These are phyloP conservation scores for Selenia dentaria DNA, from an alignment of 2,888 invertebrate genomes.

Conservation along the genomic window DNA sequence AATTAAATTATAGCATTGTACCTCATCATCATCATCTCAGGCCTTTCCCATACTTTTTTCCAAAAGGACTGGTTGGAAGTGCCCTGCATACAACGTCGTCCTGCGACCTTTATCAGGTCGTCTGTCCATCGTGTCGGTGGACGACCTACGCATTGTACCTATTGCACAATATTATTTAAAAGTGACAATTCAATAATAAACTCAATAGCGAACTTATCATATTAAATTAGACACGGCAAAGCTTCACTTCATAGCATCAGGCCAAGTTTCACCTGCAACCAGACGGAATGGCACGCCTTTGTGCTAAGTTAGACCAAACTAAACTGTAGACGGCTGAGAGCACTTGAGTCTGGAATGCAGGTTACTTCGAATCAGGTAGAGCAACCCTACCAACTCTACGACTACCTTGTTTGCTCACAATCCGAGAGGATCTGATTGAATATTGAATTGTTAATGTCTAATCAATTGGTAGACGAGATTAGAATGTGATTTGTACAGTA, in stretches of 20 bases:
- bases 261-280: conserved; percentile 41
- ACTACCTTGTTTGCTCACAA: conserved; percentile 7
- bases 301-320: conserved; percentile 45
- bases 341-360: conserved; percentile 28
- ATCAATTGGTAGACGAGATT: conserved; percentile 8
- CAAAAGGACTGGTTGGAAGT: too few relatives aligned
- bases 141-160: too few relatives aligned
- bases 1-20: too few relatives aligned
- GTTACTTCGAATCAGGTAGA: conserved; percentile 17
- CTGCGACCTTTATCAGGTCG: too few relatives aligned
- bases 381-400: neutral
- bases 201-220: neutral
- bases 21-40: too few relatives aligned
- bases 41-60: too few relatives aligned
- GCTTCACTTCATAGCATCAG: conserved; percentile 4
- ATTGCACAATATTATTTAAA: too few relatives aligned
- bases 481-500: neutral
- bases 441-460: conserved; percentile 16
- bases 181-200: too few relatives aligned
- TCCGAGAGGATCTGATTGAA: conserved; percentile 1
- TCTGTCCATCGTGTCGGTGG: too few relatives aligned
- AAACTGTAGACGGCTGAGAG: conserved; percentile 28
- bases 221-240: conserved; percentile 8
- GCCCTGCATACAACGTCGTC: too few relatives aligned
- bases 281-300: conserved; percentile 68